Base-by-base conservation (phyloP, 2,888 invertebrate species). In the Halictus ligatus region DNA sequence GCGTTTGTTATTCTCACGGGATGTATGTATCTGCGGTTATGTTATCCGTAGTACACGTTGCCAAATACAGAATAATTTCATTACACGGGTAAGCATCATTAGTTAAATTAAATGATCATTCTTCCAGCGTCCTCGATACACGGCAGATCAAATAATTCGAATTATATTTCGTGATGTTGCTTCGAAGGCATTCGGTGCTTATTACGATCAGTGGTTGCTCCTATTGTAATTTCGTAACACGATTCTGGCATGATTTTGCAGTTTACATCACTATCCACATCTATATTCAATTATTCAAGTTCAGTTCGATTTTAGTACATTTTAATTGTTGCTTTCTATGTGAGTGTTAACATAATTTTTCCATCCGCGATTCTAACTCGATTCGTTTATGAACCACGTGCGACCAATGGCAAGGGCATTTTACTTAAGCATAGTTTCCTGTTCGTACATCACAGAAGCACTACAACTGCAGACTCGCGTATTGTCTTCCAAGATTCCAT, bases 71-170 rank as follows among this genome's bases (percentile, higher is more conserved):
- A 46, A 43, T 35, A 13, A 64, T 76, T 78, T 40, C 29, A 64
- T 75, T 60, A 46, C 18, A 29, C 6, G 50, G 43, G 60, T 58
- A 69, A n/a, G 72, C 40, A 60, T 50, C 72, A 75, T 81, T 81
- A 75, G 29, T 8, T 8, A 43, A 58, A 75, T 69, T 48, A 80
- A 75, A 80, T 67, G 48, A 69, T 69, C 35, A 12, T 69, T n/a
- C 10, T 10, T 5, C 40, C 4, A 35, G 3, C 40, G 18, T 35
- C 21, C 1, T 12, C 69, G 40, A n/a, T 21, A 12, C 21, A 5
- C 69, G 5, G 40, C 8, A 4, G 10, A 40, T 69, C 69, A 5
- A 43, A 69, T 69, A 40, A 43, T 21, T 69, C 21, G 40, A 69
- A 21, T 21, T 69, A 40, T 21, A 40, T 35, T 35, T 18, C 18